Conservation (phyloP, 2,113 vertebrate species). For the Odobenus rosmarus region DNA sequence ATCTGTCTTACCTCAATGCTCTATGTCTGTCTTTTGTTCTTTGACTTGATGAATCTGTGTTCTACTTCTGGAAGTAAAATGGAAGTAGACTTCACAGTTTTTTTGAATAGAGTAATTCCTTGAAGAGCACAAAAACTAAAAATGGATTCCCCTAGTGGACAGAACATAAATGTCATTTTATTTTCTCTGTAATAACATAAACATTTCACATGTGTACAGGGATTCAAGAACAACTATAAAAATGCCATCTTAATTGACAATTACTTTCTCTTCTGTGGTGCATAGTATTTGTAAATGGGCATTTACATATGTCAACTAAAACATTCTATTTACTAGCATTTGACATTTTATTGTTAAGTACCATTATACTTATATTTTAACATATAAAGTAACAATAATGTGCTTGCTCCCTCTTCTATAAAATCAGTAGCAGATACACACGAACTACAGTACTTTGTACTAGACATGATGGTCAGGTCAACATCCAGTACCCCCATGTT, state of each 20-base stretch:
- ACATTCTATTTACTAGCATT: neutral
- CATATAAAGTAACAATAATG: neutral
- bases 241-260: neutral
- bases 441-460: neutral
- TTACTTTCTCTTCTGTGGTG: neutral
- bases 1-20: neutral
- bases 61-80: neutral
- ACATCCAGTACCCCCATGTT: neutral
- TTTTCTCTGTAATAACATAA: neutral
- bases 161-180: neutral
- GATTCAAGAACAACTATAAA: neutral
- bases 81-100: neutral
- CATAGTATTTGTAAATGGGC: neutral
- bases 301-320: neutral
- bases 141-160: neutral
- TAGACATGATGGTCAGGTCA: neutral
- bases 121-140: neutral
- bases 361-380: neutral
- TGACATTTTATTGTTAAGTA: neutral
- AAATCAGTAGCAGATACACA: neutral
- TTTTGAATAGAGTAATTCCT: neutral
- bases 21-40: neutral
- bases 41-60: neutral
- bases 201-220: neutral
- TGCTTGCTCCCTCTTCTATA: neutral